Evolutionary conservation across 30 jellyfish, hydroid and myxozoan genomes (phyloP).

Genomic region (Aurelia sp.): DNA sequence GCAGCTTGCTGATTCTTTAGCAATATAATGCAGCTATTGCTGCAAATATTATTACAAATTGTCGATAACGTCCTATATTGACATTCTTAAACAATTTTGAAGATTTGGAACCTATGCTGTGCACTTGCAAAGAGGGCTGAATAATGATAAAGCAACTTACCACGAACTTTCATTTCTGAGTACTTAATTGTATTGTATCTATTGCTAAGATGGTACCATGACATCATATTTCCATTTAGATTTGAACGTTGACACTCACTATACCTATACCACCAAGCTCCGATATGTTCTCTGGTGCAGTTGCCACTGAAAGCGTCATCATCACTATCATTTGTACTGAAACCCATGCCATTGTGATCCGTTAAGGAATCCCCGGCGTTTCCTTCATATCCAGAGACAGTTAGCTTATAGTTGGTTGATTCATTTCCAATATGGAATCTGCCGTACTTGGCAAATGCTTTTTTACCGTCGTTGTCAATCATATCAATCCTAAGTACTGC

Average conservation of each 20-base stretch:
- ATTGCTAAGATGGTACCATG: too few relatives aligned
- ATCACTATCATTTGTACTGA: slow-evolving; percentile 5
- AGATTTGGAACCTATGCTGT: too few relatives aligned
- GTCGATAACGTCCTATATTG: too few relatives aligned
- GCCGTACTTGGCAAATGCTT: neutral
- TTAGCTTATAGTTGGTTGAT: neutral
- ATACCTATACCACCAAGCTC: slow-evolving; percentile 44
- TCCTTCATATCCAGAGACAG: neutral
- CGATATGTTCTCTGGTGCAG: neutral
- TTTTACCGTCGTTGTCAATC: neutral
- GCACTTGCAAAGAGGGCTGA: too few relatives aligned
- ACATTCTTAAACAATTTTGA: too few relatives aligned
- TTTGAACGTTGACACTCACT: neutral
- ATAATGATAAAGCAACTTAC: too few relatives aligned
- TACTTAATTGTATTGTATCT: too few relatives aligned
- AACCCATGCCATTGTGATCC: neutral
- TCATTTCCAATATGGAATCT: neutral
- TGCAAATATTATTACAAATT: too few relatives aligned
- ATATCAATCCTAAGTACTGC: neutral
- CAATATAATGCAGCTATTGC: too few relatives aligned
- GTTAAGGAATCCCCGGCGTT: slow-evolving; percentile 29
- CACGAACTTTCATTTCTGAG: too few relatives aligned
- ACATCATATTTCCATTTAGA: neutral
- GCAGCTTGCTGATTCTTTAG: too few relatives aligned
- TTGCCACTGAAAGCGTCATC: neutral